Conservation (phyloP, 2,113 vertebrate species). For the Callipepla californica region DNA sequence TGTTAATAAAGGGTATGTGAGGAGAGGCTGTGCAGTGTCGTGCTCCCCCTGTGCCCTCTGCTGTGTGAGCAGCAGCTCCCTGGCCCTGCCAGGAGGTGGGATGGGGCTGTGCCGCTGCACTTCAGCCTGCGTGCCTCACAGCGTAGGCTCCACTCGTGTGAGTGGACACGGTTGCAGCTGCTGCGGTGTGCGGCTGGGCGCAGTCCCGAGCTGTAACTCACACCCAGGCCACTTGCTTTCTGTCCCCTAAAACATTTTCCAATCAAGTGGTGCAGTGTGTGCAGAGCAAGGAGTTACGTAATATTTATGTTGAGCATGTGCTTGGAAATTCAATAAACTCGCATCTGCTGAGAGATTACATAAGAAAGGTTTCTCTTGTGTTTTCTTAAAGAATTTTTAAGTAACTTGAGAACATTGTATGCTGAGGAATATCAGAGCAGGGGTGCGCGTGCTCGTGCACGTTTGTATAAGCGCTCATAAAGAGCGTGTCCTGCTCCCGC, state of each 20-base stretch:
- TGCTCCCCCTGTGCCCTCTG: conserved; percentile 37
- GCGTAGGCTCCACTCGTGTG: too few species aligned
- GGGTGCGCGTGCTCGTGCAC: not conserved
- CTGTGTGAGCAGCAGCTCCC: conserved; percentile 24
- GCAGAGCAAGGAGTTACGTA: not conserved
- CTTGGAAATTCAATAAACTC: not conserved
- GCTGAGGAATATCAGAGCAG: not conserved
- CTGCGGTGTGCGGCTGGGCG: not conserved
- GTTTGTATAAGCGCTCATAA: not conserved
- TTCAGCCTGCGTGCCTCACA: not conserved
- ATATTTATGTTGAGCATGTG: not conserved
- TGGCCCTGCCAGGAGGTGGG: not conserved
- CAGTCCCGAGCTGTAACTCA: not conserved
- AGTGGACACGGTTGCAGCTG: not conserved
- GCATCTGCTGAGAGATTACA: not conserved
- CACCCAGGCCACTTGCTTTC: not conserved
- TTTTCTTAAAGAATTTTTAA: not conserved
- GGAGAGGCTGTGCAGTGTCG: not conserved
- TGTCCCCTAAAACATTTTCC: not conserved
- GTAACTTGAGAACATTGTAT: not conserved
- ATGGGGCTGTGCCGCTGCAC: not conserved
- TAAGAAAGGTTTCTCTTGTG: not conserved
- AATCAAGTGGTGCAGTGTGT: not conserved
- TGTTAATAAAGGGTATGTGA: not conserved
- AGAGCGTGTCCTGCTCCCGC: not conserved